phyloP scores from a whole-genome alignment of 2,113 vertebrate genomes.

The Nipponia nippon region DNA sequence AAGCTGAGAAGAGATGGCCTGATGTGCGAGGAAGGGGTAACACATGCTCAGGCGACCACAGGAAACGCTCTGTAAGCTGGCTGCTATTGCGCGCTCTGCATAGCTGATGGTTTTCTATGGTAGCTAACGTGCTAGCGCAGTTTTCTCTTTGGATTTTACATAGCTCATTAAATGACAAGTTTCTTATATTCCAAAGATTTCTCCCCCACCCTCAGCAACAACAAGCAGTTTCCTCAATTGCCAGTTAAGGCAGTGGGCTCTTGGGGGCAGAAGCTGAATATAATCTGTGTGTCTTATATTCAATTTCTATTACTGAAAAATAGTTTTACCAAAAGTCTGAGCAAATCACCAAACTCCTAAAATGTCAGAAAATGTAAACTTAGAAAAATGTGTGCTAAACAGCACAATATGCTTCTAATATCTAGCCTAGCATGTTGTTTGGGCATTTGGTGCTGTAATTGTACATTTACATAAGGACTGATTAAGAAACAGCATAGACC shows the following conservation, averaged over 20 bases:
- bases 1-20: constrained; percentile 47
- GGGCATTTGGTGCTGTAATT: not conserved
- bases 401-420: not conserved
- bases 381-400: not conserved
- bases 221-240: not conserved
- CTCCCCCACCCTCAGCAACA: not conserved
- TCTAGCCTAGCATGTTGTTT: not conserved
- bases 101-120: not conserved
- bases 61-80: not conserved
- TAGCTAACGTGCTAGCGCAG: not conserved
- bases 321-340: not conserved
- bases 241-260: not conserved
- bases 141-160: constrained; percentile 28
- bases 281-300: not conserved
- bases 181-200: constrained; percentile 17
- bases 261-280: not conserved
- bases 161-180: not conserved
- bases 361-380: not conserved
- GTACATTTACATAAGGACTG: not conserved
- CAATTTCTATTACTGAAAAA: not conserved
- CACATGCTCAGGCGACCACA: not conserved
- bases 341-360: not conserved
- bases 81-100: not conserved
- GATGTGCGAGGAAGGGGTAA: constrained; percentile 8
- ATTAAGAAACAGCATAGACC: not conserved